Evolutionary conservation across 2,888 invertebrate species (phyloP).

Genomic region (Cephalotes varians): DNA sequence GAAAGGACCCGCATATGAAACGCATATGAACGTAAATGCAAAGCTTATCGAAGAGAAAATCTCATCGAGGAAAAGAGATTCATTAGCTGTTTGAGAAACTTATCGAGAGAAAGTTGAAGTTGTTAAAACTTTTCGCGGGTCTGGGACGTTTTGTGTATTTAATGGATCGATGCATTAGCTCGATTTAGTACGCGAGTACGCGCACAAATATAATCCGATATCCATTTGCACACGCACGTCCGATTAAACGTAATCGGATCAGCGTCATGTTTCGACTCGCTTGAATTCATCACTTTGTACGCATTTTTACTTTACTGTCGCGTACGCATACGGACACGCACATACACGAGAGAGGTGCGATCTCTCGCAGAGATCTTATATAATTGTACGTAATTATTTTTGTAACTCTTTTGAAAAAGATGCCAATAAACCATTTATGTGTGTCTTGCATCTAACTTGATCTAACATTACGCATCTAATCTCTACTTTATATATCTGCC

Average conservation of each 20-base stretch:
- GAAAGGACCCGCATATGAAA: too few species aligned
- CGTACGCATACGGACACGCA: background rate
- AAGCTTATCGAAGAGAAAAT: background rate
- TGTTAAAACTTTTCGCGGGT: background rate
- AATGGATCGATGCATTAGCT: background rate
- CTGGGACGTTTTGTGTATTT: background rate
- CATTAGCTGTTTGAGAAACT: background rate
- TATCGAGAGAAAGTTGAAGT: background rate
- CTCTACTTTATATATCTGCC: background rate
- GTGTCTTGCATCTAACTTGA: background rate
- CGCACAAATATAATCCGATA: background rate
- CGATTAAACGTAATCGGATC: background rate
- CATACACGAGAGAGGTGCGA: background rate
- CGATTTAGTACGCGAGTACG: background rate
- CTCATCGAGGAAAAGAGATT: background rate
- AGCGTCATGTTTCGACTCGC: background rate
- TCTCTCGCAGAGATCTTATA: constrained; percentile 6
- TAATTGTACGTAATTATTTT: constrained; percentile 28
- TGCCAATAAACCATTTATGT: constrained; percentile 38
- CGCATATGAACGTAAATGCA: background rate
- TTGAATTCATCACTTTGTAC: background rate
- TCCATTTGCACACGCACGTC: background rate
- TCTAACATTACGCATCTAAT: too few species aligned
- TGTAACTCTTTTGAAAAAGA: constrained; percentile 32
- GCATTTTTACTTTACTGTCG: constrained; percentile 11